Conservation (phyloP, 2,113 vertebrate species). For the Phocoena sinus region DNA sequence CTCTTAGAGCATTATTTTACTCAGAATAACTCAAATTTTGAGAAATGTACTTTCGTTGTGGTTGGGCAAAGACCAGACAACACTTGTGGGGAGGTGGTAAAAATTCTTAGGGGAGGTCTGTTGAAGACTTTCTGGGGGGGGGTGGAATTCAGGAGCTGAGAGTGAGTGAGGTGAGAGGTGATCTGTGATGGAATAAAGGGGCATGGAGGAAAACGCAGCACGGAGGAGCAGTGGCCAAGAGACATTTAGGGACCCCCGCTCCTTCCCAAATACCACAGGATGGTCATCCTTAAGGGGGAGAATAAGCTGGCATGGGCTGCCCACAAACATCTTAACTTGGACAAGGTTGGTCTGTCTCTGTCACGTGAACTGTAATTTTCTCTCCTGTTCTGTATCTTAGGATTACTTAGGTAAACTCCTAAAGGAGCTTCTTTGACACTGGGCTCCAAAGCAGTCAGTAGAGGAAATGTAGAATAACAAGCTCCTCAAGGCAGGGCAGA, state of each 20-base stretch:
- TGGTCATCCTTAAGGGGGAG: background rate
- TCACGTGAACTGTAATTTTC: background rate
- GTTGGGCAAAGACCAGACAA: background rate
- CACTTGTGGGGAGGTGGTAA: background rate
- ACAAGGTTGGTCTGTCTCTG: background rate
- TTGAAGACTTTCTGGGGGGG: background rate
- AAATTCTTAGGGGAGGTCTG: background rate
- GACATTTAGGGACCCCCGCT: background rate
- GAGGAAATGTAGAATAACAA: background rate
- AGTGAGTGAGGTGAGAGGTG: background rate
- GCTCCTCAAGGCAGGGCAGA: background rate
- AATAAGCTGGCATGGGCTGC: background rate
- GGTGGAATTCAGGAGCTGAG: background rate
- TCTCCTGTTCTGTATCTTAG: background rate
- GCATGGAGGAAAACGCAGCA: background rate
- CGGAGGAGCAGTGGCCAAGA: background rate
- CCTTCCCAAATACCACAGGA: background rate
- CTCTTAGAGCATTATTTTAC: background rate
- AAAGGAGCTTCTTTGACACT: background rate
- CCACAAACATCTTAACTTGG: background rate
- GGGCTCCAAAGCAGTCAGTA: background rate
- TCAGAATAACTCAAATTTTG: background rate
- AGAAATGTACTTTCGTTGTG: background rate
- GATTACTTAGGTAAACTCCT: background rate
- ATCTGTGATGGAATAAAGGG: background rate